Percentiles rank a stretch among this genome's conserved stretches.
Evolutionary conservation across 2,113 vertebrate species (phyloP).

Genomic region (Phocoena sinus): DNA sequence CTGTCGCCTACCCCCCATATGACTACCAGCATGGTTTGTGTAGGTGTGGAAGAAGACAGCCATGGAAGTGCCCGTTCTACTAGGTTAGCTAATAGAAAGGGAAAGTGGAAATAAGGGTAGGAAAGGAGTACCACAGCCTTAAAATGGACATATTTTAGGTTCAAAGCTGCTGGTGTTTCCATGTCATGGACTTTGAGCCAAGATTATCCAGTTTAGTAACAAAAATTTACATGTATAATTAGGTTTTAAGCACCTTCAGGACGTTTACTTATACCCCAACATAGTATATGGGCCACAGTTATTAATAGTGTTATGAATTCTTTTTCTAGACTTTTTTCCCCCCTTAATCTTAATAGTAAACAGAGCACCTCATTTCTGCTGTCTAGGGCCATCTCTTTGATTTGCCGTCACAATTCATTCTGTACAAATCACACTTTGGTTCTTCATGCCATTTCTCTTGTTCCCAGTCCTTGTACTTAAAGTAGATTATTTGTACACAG

Average conservation of each 20-base stretch:
- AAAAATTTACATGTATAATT: not conserved
- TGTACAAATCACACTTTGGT: not conserved
- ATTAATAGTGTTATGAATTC: not conserved
- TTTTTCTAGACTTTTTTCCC: not conserved
- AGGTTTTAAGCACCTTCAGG: not conserved
- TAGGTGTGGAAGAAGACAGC: not conserved
- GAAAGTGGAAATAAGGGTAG: not conserved
- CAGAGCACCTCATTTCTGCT: not conserved
- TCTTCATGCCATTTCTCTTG: not conserved
- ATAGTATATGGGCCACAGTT: not conserved
- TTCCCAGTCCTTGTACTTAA: not conserved
- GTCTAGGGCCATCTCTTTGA: not conserved
- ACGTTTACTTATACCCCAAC: not conserved
- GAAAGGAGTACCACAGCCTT: not conserved
- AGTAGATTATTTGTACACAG: not conserved
- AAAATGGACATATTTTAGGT: not conserved
- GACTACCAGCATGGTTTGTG: not conserved
- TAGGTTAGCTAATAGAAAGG: not conserved
- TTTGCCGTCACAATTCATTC: not conserved
- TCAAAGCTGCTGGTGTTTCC: not conserved
- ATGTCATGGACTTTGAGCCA: not conserved
- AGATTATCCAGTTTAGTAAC: not conserved
- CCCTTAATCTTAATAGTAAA: not conserved
- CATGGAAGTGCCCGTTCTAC: not conserved
- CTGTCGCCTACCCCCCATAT: rapidly evolving